Evolutionary conservation across 2,888 invertebrate genomes (phyloP), one percentile per base, ranked within the genome.

Genomic region (Agrenia bidenticulata): DNA sequence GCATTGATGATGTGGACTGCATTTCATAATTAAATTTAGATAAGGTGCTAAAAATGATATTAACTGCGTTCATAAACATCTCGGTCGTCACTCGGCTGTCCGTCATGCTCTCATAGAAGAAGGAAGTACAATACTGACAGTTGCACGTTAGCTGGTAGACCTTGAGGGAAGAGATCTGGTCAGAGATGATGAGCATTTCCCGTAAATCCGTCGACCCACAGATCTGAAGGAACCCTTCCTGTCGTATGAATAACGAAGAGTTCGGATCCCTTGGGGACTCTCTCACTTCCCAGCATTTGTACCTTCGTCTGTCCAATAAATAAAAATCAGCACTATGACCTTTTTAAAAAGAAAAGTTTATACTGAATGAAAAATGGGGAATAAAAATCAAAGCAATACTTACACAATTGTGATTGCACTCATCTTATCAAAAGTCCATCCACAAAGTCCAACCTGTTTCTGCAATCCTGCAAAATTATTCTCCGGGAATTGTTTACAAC

Each of bases 161-260:
- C 58, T 62, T 50, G 50, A 23, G 9, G 55, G 49, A 17, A 60
- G 66, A 50, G n/a, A 64, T 55, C 50, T 60, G 60, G 41, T 71
- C 66, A 5, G 66, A 58, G 5, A 71, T 59, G 2, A 66, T 26
- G 5, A 57, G 55, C 70, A 70, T 67, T 66, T 71, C 67, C 26
- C 17, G 55, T 23, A 51, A 55, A n/a, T 64, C 51, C 1, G 66
- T 50, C n/a, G 60, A 41, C 56, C 70, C 70, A 66, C 68, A 67
- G 2, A 71, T 45, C 53, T 71, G 70, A 11, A 71, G 17, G 26
- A 71, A 68, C n/a, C 61, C 66, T 53, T 64, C 61, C 41, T 70
- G 65, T 4, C 54, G 39, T 15, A 45, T 5, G 15, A 19, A 24
- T 5, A 15, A 4, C 7, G 24, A 23, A 23, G 21, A 23, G 15